phyloP scores from a whole-genome alignment of 2,113 vertebrate species.

The Herpailurus yagouaroundi region DNA sequence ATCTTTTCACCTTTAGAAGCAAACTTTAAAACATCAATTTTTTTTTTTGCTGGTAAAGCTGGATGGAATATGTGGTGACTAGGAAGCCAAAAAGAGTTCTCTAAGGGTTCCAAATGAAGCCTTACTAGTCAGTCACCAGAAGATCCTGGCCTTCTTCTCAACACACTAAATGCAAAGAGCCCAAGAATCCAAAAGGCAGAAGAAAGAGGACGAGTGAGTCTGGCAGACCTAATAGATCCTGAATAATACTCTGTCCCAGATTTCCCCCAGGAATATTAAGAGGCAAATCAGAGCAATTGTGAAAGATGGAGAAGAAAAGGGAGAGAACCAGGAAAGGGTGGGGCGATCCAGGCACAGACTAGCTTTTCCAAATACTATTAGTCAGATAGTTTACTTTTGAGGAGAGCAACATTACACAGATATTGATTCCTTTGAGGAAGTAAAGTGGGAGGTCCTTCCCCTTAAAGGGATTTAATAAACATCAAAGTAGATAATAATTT shows the following conservation, averaged over 20 bases:
- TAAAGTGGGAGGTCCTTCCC: neutral
- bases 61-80: neutral
- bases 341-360: neutral
- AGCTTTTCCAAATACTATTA: neutral
- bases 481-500: neutral
- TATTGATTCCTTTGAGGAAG: neutral
- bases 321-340: neutral
- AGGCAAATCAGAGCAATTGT: neutral
- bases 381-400: neutral
- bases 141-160: neutral
- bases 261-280: neutral
- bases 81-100: neutral
- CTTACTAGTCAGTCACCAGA: neutral
- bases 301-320: neutral
- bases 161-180: neutral
- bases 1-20: neutral
- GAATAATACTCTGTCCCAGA: neutral
- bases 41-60: neutral
- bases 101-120: neutral
- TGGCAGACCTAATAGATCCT: neutral
- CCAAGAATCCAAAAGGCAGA: neutral
- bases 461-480: neutral
- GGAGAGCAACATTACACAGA: neutral
- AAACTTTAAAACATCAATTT: neutral
- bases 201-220: neutral